A percentile compares a stretch with the other conserved stretches of the same genome.
Evolutionary conservation across 2,113 vertebrate species (phyloP).

Genomic region (Cheirogaleus medius): DNA sequence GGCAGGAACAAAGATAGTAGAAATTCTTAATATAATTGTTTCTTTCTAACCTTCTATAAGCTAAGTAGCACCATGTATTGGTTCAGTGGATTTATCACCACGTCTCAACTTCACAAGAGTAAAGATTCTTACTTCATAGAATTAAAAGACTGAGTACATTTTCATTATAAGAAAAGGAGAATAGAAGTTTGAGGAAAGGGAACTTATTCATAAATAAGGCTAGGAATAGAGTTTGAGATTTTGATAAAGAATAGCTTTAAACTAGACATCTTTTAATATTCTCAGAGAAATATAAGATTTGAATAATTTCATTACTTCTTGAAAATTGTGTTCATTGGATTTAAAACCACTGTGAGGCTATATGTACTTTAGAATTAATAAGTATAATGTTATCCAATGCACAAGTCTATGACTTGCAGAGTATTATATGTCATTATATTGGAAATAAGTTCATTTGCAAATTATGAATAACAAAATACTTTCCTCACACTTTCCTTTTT

Average conservation of each 20-base stretch:
- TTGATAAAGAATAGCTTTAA: not conserved
- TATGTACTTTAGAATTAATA: not conserved
- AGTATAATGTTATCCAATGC: not conserved
- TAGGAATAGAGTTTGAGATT: not conserved
- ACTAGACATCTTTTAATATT: not conserved
- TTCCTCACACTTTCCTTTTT: not conserved
- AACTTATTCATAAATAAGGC: not conserved
- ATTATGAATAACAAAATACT: not conserved
- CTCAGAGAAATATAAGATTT: not conserved
- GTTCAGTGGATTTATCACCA: not conserved
- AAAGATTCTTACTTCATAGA: not conserved
- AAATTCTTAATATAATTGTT: not conserved
- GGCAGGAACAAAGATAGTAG: not conserved
- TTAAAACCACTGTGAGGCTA: not conserved
- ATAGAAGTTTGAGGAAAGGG: not conserved
- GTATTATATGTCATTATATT: not conserved
- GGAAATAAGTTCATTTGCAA: not conserved
- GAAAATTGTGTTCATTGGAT: not conserved
- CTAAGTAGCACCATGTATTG: not conserved
- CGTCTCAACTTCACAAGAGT: not conserved
- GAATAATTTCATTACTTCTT: not conserved
- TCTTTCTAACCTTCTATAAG: not conserved
- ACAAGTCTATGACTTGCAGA: not conserved
- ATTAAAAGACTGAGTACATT: not conserved
- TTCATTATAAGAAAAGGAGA: not conserved